Base-by-base conservation (phyloP, 2,113 vertebrate genomes). In the Dipodomys stephensi region DNA sequence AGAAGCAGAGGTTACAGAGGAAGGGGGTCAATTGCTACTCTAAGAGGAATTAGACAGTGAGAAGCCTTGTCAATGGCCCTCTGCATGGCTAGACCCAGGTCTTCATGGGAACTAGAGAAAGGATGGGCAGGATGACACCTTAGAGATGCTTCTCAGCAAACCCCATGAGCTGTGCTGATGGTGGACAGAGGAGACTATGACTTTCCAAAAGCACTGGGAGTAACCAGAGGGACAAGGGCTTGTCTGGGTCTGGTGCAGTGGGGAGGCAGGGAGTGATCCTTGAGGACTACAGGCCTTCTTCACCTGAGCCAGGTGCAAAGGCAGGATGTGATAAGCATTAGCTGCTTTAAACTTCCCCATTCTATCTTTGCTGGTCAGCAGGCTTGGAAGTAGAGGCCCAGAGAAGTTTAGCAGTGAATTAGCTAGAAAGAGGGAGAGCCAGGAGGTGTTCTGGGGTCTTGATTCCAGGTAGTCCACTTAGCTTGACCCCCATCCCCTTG, bases 141-240 rank as follows among this genome's bases (percentile, higher is more conserved):
- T 57, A 57, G 53, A 57, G 28, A 60, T 53, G 65, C 32, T 69
- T 86, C 74, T 92, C 76, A 95, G 71, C 80, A 92, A 92, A 62
- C 64, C 76, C 32, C 62, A 39, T 13, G n/a, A 68, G 46, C 67
- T 77, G 27, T 64, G 32, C 68, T 84, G 60, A 74, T 32, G 3
- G 20, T 9, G 15, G 30, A 28, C 53, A 82, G 73, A 67, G n/a
- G 12, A 72, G 68, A 46, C 19, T 39, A 83, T 25, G 65, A 30
- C 15, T 57, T 57, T 3, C 53, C 60, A 74, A 65, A 65, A 4
- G 13, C 1, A 0, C 11, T 5, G 4, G 0, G 15, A 27, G 22
- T 0, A 1, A n/a, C 2, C 2, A 46, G 39, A 6, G 30, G 13
- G 49, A 7, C 19, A 10, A 13, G 53, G 53, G 53, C 53, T 57